Base-by-base conservation (phyloP, 2,797 vertebrate species). In the Manis crassicaudata region DNA sequence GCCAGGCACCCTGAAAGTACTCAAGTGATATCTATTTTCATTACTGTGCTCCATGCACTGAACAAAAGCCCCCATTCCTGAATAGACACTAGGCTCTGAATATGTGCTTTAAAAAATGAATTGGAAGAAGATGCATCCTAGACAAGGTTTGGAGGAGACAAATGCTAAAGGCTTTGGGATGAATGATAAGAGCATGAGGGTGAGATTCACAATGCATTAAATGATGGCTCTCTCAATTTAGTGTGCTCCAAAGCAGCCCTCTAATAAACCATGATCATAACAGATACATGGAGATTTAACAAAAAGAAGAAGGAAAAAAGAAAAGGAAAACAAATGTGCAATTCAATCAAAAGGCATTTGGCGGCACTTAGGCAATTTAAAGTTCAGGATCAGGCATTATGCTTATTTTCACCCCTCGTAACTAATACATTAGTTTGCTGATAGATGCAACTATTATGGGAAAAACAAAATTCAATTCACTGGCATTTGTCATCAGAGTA, bases 401-500 rank as follows among this genome's bases (percentile, higher is more conserved):
- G 56, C 95, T 94, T 95, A 90, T 96, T 96, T 94, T 96, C 89
- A 40, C 58, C 81, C 85, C 92, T 62, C 93, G 96, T 80, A 94
- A 83, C 81, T 85, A 94, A 97, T 82, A 96, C 29, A 73, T 97
- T 88, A 37, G 56, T 94, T 72, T 93, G 84, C 29, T 40, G 63
- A 92, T 84, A 20, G 84, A 96, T 88, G 84, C 60, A 60, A 52
- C 92, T 63, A 92, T 97, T 90, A 93, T 6, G 32, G 83, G 67
- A 2, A 91, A 86, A 85, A 77, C 90, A 80, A 96, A 97, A 94
- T 94, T 93, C 88, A 97, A 86, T 96, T 97, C 96, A 88, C 97
- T 93, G 96, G 68, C 79, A 43, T 92, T 95, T 97, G 91, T 97
- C 92, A 96, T 92, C 37, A 35, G 87, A 93, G 81, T 72, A 97